phyloP scores from a whole-genome alignment of 2,888 invertebrate species.

The Aelia acuminata region DNA sequence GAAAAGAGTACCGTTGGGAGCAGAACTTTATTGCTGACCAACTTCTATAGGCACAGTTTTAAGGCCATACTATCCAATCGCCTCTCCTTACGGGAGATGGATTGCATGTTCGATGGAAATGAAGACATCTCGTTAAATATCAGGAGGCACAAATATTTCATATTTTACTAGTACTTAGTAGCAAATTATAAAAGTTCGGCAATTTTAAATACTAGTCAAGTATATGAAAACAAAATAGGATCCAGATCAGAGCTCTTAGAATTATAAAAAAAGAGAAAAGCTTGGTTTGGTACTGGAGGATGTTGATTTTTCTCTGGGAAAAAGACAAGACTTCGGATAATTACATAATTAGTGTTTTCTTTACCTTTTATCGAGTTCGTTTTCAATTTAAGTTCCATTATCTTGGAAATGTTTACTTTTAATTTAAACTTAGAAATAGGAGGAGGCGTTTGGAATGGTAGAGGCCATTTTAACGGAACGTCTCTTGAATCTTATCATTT shows the following conservation, averaged over 20 bases:
- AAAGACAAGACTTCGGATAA: neutral
- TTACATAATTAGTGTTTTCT: neutral
- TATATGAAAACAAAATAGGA: neutral
- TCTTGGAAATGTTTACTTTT: neutral
- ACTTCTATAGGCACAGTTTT: slow-evolving; percentile 9
- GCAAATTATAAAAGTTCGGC: too few relatives aligned
- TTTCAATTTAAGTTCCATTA: slow-evolving; percentile 1
- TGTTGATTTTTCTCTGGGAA: neutral
- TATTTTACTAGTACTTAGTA: too few relatives aligned
- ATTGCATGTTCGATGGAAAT: neutral
- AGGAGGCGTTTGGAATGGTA: neutral
- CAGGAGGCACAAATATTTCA: too few relatives aligned
- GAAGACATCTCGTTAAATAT: neutral
- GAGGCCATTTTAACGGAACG: neutral
- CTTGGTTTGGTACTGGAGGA: neutral
- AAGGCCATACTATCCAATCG: neutral
- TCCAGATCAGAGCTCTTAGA: neutral
- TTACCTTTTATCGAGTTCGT: neutral
- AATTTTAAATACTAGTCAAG: neutral
- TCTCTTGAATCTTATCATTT: neutral
- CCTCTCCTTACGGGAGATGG: neutral
- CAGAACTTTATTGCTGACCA: slow-evolving; percentile 13
- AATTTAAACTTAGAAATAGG: neutral
- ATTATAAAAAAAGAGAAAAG: neutral
- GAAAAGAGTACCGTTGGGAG: neutral